These are phyloP conservation scores for Hydrozoanthus gracilis DNA, from an alignment of 92 coral and sea anemone species.

Conservation along the genomic window DNA sequence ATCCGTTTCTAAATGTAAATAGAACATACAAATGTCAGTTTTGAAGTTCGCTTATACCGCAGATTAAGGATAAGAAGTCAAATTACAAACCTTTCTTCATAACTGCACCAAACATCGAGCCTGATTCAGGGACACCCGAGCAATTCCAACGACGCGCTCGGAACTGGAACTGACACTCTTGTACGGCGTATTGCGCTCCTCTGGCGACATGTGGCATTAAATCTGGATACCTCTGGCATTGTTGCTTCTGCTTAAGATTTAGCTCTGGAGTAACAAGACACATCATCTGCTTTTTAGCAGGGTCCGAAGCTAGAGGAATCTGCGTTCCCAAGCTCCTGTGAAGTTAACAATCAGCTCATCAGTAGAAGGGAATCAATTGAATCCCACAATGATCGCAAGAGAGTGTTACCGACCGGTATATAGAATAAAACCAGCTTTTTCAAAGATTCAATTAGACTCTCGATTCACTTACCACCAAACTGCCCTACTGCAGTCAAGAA, in stretches of 20 bases:
- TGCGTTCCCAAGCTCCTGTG: constrained; percentile 87
- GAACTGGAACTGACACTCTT: constrained; percentile 90
- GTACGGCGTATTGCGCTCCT: constrained; percentile 87
- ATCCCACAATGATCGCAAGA: constrained; percentile 18
- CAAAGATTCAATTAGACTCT: constrained; percentile 42
- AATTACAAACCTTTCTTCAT: constrained; percentile 77
- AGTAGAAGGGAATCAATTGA: constrained; percentile 39
- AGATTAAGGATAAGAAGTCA: constrained; percentile 43
- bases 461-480: constrained; percentile 89
- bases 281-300: constrained; percentile 76
- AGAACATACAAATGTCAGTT: constrained; percentile 78
- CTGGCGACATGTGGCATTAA: constrained; percentile 87
- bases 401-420: constrained; percentile 23
- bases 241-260: constrained; percentile 82
- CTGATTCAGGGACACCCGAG: constrained; percentile 87
- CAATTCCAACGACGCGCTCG: constrained; percentile 96
- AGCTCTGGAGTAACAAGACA: constrained; percentile 84
- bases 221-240: constrained; percentile 88
- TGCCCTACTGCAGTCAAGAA: constrained; percentile 55
- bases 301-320: constrained; percentile 77
- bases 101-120: constrained; percentile 86
- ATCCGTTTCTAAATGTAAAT: constrained; percentile 72
- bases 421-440: constrained; percentile 43
- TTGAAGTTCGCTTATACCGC: constrained; percentile 57
- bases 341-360: constrained; percentile 36